phyloP scores from a whole-genome alignment of 2,797 vertebrate genomes.

The Chaetodon trifasciatus region DNA sequence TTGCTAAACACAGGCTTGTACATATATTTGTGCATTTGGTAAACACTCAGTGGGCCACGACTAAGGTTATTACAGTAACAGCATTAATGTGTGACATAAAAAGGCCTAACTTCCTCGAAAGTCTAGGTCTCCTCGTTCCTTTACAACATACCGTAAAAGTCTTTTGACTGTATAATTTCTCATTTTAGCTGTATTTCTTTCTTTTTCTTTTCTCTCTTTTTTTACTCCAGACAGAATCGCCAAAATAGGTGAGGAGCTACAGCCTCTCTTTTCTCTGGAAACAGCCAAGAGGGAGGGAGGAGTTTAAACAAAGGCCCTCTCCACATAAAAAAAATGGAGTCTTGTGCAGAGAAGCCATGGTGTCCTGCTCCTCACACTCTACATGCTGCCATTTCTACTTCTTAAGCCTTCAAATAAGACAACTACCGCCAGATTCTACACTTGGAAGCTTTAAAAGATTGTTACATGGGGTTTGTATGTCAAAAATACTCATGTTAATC shows the following conservation, averaged over 20 bases:
- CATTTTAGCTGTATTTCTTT: neutral
- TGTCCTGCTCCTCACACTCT: constrained; percentile 75
- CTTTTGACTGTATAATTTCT: constrained; percentile 3
- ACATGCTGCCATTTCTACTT: constrained; percentile 68
- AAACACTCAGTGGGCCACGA: neutral
- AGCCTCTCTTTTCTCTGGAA: constrained; percentile 65
- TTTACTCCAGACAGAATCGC: constrained; percentile 25
- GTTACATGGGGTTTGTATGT: constrained; percentile 72
- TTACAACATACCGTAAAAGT: neutral
- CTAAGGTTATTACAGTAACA: constrained; percentile 1
- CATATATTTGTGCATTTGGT: neutral
- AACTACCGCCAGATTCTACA: constrained; percentile 61
- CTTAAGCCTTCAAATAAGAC: constrained; percentile 59
- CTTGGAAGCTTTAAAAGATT: constrained; percentile 55
- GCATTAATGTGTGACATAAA: constrained; percentile 10
- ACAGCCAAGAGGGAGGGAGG: constrained; percentile 81
- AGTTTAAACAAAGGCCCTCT: constrained; percentile 87
- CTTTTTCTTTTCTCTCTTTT: neutral
- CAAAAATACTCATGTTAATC: constrained; percentile 53
- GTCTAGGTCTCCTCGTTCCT: neutral
- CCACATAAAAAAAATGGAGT: constrained; percentile 82
- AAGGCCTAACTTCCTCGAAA: neutral
- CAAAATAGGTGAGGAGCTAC: constrained; percentile 52
- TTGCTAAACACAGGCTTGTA: neutral
- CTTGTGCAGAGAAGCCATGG: constrained; percentile 79